These are phyloP conservation scores for Boloria selene DNA, from an alignment of 2,888 invertebrate species.

Conservation along the genomic window DNA sequence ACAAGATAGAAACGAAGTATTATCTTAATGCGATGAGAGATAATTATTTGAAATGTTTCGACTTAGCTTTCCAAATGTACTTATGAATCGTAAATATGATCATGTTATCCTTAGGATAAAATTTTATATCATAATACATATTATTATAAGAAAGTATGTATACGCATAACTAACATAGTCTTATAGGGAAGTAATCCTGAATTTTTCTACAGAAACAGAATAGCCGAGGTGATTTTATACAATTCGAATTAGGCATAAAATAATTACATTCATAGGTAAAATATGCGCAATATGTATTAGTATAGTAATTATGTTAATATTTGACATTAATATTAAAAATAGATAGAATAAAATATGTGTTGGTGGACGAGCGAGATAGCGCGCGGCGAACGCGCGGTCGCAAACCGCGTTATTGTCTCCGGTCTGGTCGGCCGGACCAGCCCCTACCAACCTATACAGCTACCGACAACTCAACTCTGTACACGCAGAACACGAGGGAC, in stretches of 20 bases:
- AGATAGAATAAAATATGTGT: constrained; percentile 81
- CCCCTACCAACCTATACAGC: constrained; percentile 36
- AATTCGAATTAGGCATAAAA: constrained; percentile 81
- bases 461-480: constrained; percentile 47
- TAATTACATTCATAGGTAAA: constrained; percentile 81
- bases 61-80: constrained; percentile 74
- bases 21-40: constrained; percentile 81
- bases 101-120: constrained; percentile 82
- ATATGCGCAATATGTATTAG: constrained; percentile 78
- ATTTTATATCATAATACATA: constrained; percentile 79
- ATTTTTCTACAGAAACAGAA: constrained; percentile 77
- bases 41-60: constrained; percentile 73
- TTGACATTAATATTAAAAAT: constrained; percentile 82
- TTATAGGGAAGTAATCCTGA: constrained; percentile 80
- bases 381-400: constrained; percentile 57
- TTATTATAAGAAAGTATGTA: constrained; percentile 77
- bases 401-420: constrained; percentile 65
- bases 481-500: constrained; percentile 48
- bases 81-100: constrained; percentile 78
- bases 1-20: constrained; percentile 80
- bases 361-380: constrained; percentile 77
- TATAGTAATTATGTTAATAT: constrained; percentile 81
- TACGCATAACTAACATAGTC: constrained; percentile 80
- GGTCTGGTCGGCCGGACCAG: constrained; percentile 45
- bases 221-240: constrained; percentile 80